These are phyloP conservation scores for Eupleurogrammus muticus DNA, from an alignment of 2,797 vertebrate genomes.

Conservation along the genomic window DNA sequence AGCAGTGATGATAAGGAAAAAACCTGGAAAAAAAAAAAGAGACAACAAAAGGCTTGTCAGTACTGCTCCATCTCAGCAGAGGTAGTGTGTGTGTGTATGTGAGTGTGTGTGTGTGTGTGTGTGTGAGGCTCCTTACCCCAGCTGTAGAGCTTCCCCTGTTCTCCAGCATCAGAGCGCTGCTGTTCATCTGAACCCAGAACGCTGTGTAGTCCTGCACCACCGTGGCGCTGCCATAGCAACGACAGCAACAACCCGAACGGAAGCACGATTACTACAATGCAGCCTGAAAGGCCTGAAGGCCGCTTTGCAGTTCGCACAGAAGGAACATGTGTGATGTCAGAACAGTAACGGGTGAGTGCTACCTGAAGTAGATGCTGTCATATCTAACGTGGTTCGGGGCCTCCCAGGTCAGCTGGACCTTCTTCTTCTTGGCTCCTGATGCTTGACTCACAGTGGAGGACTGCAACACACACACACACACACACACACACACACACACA, in stretches of 20 bases:
- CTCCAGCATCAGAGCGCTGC: slow-evolving; percentile 36
- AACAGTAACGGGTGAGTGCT: not conserved
- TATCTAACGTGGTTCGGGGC: slow-evolving; percentile 41
- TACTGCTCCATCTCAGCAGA: not conserved
- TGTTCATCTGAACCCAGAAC: slow-evolving; percentile 64
- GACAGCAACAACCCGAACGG: not conserved
- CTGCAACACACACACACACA: slow-evolving; percentile 41
- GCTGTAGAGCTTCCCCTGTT: slow-evolving; percentile 26
- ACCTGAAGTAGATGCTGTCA: slow-evolving; percentile 63
- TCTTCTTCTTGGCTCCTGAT: slow-evolving; percentile 26
- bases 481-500: slow-evolving; percentile 25
- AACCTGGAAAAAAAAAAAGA: slow-evolving; percentile 27
- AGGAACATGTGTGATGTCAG: too few relatives aligned
- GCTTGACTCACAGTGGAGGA: slow-evolving; percentile 61
- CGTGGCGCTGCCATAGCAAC: slow-evolving; percentile 46
- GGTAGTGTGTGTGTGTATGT: not conserved
- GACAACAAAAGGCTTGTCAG: not conserved
- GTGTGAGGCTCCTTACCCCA: slow-evolving; percentile 46
- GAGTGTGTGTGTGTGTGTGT: not conserved
- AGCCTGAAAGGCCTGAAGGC: too few relatives aligned
- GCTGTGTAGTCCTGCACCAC: slow-evolving; percentile 55
- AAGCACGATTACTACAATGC: not conserved
- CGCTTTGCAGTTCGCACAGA: too few relatives aligned
- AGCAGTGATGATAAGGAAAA: slow-evolving; percentile 31
- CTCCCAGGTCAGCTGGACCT: slow-evolving; percentile 60